phyloP scores from a whole-genome alignment of 2,888 invertebrate genomes.

The Cerastoderma edule region DNA sequence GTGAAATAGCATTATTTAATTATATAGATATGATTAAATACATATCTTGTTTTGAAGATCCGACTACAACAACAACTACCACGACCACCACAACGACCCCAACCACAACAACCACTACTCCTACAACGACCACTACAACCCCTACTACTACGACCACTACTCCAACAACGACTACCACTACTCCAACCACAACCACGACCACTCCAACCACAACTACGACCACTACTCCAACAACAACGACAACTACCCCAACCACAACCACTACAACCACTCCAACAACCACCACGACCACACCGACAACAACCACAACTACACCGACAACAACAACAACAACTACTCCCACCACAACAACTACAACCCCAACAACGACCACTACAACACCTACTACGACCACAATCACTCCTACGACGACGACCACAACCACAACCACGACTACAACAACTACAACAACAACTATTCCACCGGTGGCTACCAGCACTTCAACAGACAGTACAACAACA shows the following conservation, averaged over 20 bases:
- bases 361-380: slow-evolving; percentile 20
- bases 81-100: slow-evolving; percentile 29
- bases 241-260: slow-evolving; percentile 34
- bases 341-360: slow-evolving; percentile 17
- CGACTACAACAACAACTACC: slow-evolving; percentile 30
- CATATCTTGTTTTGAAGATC: slow-evolving; percentile 19
- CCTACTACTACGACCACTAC: slow-evolving; percentile 31
- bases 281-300: not conserved
- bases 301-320: not conserved
- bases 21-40: too few species aligned
- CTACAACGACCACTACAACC: slow-evolving; percentile 22
- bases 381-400: slow-evolving; percentile 7
- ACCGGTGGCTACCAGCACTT: not conserved
- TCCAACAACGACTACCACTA: slow-evolving; percentile 30
- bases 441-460: slow-evolving; percentile 12
- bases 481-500: slow-evolving; percentile 25
- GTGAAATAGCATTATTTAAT: too few species aligned
- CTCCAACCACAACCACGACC: slow-evolving; percentile 30
- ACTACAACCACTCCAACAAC: slow-evolving; percentile 29
- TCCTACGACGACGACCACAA: not conserved
- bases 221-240: slow-evolving; percentile 29
- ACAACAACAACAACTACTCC: slow-evolving; percentile 25
- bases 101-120: slow-evolving; percentile 25
- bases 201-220: slow-evolving; percentile 34
- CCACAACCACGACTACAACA: not conserved